Percentiles rank a stretch among this genome's conserved stretches.
Evolutionary conservation across 2,113 vertebrate genomes (phyloP).

Genomic region (Pteruthius melanotis): DNA sequence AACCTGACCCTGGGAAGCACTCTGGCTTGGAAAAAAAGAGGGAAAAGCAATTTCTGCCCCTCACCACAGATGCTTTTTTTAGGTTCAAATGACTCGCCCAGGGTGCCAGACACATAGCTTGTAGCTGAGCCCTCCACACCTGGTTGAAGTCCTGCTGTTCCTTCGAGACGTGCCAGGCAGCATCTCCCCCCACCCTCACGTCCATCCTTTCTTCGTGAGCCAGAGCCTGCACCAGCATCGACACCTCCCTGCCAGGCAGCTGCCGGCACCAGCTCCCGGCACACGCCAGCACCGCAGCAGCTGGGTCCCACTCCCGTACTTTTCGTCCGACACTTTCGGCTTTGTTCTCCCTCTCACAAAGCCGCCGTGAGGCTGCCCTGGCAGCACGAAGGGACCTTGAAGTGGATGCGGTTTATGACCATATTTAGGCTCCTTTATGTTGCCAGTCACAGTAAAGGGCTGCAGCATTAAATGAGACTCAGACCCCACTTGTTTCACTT

Average conservation of each 20-base stretch:
- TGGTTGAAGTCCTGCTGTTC: background rate
- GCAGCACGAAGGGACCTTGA: background rate
- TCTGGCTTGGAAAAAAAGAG: background rate
- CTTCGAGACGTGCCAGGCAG: background rate
- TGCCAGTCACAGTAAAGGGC: constrained; percentile 1
- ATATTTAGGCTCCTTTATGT: constrained; percentile 59
- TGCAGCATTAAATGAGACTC: background rate
- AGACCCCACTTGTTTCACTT: constrained; percentile 52
- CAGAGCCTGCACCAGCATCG: background rate
- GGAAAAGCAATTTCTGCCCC: background rate
- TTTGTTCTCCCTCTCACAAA: background rate
- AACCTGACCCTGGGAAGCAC: background rate
- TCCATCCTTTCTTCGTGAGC: background rate
- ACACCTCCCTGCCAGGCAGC: background rate
- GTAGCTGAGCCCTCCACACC: background rate
- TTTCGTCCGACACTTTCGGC: background rate
- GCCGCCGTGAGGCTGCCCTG: background rate
- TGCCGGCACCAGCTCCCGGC: background rate
- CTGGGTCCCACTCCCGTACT: background rate
- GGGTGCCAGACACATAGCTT: background rate
- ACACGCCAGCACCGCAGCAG: accelerated
- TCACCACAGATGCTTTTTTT: accelerated
- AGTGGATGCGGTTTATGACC: constrained; percentile 36
- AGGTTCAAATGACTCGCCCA: background rate
- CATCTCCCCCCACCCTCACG: background rate